Evolutionary conservation across 1,140 invertebrate genomes (phyloP).

Genomic region (Drosophila gunungcola): DNA sequence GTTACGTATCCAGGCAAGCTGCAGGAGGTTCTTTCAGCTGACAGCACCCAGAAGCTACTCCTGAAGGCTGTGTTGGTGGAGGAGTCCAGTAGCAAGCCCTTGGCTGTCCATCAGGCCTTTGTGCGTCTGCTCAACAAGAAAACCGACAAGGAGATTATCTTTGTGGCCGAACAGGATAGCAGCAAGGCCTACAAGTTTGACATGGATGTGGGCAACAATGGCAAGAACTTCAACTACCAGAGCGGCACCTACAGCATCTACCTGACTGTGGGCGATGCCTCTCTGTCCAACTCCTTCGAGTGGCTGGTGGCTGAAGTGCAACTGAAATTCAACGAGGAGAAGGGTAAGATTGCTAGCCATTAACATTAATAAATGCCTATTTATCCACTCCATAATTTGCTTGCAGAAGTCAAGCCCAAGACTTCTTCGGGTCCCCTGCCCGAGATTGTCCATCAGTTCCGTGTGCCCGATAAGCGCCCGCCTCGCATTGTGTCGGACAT

Average conservation of each 20-base stretch:
- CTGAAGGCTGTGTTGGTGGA: slow-evolving; percentile 93
- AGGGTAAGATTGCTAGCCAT: slow-evolving; percentile 8
- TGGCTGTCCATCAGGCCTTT: slow-evolving; percentile 96
- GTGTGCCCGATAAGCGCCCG: slow-evolving; percentile 95
- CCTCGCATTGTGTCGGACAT: slow-evolving; percentile 94
- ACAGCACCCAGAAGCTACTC: slow-evolving; percentile 95
- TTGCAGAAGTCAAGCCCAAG: slow-evolving; percentile 76
- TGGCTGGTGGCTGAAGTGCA: slow-evolving; percentile 93
- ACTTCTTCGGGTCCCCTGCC: slow-evolving; percentile 87
- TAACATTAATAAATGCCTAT: background rate
- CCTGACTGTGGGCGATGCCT: slow-evolving; percentile 95
- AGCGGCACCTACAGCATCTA: slow-evolving; percentile 94
- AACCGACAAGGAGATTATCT: slow-evolving; percentile 93
- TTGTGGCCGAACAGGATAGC: slow-evolving; percentile 95
- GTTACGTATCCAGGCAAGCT: slow-evolving; percentile 91
- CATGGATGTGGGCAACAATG: slow-evolving; percentile 91
- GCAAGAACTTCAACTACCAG: slow-evolving; percentile 91
- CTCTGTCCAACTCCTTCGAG: slow-evolving; percentile 94
- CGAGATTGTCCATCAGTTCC: slow-evolving; percentile 97
- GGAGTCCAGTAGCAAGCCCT: slow-evolving; percentile 87
- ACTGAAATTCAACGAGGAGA: slow-evolving; percentile 89
- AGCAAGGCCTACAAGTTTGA: slow-evolving; percentile 95
- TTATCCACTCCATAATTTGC: background rate
- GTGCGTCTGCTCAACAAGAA: slow-evolving; percentile 90
- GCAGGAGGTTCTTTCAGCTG: slow-evolving; percentile 89